Percentiles rank a stretch among this genome's conserved stretches.
Evolutionary conservation across 2,797 vertebrate species (phyloP).

Genomic region (Sebastes hopkinsi): DNA sequence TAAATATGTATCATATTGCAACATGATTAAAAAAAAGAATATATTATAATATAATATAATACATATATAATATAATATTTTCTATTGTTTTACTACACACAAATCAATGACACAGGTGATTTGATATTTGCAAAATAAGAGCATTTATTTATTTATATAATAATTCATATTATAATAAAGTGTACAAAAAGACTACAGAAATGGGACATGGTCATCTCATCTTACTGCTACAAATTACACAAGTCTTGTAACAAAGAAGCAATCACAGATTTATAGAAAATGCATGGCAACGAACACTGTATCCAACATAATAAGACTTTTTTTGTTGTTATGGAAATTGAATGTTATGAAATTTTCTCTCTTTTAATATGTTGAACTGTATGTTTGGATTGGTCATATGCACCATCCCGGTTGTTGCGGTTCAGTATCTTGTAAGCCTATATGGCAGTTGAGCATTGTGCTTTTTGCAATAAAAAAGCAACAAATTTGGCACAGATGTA

Average conservation of each 20-base stretch:
- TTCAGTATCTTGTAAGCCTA: too few species aligned
- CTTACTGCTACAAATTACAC: not conserved
- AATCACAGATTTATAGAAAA: not conserved
- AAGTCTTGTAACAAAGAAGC: not conserved
- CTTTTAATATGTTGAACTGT: not conserved
- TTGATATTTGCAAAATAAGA: conserved; percentile 8
- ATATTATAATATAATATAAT: too few species aligned
- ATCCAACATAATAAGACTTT: not conserved
- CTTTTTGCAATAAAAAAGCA: too few species aligned
- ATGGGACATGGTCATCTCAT: not conserved
- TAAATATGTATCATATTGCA: not conserved
- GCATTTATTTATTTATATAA: conserved; percentile 7
- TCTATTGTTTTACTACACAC: not conserved
- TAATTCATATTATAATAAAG: conserved; percentile 6
- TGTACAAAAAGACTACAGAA: conserved; percentile 13
- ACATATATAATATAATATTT: not conserved
- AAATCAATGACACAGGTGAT: conserved; percentile 1
- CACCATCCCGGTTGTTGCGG: not conserved
- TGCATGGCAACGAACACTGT: not conserved
- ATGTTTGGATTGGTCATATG: not conserved
- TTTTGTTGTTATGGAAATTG: not conserved
- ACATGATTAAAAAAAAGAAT: not conserved
- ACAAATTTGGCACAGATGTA: too few species aligned
- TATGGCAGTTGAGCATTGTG: too few species aligned
- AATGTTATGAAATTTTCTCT: not conserved